These are phyloP conservation scores for Amazona finschi DNA, from an alignment of 2,797 vertebrate species.

Conservation along the genomic window DNA sequence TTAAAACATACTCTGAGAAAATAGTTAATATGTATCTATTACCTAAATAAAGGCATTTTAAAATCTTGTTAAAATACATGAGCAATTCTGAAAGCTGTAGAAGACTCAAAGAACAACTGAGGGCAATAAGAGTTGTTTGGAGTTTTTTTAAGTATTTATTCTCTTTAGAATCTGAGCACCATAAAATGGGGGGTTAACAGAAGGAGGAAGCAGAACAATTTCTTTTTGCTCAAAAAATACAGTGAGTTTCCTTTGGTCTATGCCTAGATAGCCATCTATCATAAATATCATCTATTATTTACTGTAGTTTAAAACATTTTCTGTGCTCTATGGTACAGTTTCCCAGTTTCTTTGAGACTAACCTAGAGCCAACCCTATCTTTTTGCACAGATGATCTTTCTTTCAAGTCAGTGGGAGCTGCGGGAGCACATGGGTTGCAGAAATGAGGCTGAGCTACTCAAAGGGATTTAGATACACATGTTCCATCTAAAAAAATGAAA, in stretches of 20 bases:
- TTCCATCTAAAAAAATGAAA: constrained; percentile 30
- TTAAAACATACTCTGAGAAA: background rate
- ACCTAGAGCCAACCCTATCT: constrained; percentile 11
- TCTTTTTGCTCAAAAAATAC: background rate
- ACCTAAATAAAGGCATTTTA: background rate
- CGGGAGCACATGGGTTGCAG: background rate
- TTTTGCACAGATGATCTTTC: constrained; percentile 3
- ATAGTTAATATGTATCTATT: background rate
- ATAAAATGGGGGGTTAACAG: fast-evolving
- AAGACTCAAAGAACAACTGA: background rate
- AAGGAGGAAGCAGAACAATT: background rate
- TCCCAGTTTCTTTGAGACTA: constrained; percentile 14
- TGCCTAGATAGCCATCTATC: background rate
- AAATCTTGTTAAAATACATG: background rate
- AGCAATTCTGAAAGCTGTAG: background rate
- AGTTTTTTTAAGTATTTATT: background rate
- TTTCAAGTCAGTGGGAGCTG: constrained; percentile 17
- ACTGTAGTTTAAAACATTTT: constrained; percentile 23
- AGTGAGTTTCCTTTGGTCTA: background rate
- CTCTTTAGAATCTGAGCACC: background rate
- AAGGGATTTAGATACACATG: constrained; percentile 26
- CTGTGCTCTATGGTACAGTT: background rate
- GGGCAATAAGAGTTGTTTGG: background rate
- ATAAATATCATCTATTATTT: constrained; percentile 40
- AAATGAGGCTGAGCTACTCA: constrained; percentile 17